A percentile compares a stretch with the other conserved stretches of the same genome.
These are phyloP conservation scores for Datnioides undecimradiatus DNA, from an alignment of 2,113 vertebrate species.

Conservation along the genomic window DNA sequence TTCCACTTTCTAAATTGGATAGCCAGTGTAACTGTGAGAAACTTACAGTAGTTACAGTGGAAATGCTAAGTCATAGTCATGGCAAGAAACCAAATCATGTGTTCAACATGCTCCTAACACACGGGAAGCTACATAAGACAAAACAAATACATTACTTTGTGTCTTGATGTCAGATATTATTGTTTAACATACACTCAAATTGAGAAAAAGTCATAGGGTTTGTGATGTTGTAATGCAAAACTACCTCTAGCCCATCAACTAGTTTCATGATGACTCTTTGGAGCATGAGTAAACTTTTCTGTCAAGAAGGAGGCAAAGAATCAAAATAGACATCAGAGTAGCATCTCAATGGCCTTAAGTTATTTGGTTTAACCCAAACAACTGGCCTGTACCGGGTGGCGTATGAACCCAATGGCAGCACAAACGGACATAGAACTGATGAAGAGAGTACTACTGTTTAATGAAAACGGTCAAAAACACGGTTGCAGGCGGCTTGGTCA, in stretches of 20 bases:
- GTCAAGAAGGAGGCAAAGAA: slow-evolving; percentile 57
- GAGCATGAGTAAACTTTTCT: slow-evolving; percentile 57
- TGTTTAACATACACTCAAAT: neutral
- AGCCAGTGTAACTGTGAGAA: neutral
- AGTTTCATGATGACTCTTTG: slow-evolving; percentile 51
- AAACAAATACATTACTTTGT: neutral
- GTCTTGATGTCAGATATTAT: neutral
- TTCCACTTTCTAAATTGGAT: neutral
- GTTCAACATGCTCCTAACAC: neutral
- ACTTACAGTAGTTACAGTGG: neutral
- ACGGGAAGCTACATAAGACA: neutral
- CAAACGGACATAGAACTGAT: no score
- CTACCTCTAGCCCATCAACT: no score
- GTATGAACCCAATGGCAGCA: no score
- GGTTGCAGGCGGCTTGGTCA: no score
- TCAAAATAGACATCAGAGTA: slow-evolving; percentile 37
- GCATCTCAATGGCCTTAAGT: slow-evolving; percentile 44
- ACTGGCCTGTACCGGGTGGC: no score
- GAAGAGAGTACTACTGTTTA: no score
- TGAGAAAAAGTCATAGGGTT: neutral
- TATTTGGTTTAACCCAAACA: slow-evolving; percentile 60
- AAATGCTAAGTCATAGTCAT: neutral
- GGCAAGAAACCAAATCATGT: neutral
- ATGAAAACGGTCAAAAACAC: no score
- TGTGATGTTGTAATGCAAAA: neutral